Evolutionary conservation across 2,113 vertebrate genomes (phyloP).

Genomic region (Salvelinus fontinalis): DNA sequence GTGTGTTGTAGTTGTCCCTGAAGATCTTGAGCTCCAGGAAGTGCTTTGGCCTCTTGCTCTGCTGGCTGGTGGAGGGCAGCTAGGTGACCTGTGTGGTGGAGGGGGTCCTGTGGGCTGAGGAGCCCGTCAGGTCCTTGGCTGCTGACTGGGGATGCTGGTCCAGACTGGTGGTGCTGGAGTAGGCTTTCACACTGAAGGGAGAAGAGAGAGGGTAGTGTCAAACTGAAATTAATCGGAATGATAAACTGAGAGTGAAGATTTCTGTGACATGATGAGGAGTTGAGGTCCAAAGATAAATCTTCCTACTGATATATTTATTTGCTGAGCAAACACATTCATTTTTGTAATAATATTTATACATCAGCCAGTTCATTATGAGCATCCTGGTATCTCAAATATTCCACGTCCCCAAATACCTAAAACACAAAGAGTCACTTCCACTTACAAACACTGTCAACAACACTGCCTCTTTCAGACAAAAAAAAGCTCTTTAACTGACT

Average conservation of each 20-base stretch:
- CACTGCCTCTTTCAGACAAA: no score
- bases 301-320: no score
- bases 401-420: constrained; percentile 85
- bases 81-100: constrained; percentile 97
- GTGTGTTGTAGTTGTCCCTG: constrained; percentile 96
- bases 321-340: no score
- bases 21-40: constrained; percentile 97
- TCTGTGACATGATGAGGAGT: no score
- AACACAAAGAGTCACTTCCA: constrained; percentile 25
- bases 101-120: constrained; percentile 67
- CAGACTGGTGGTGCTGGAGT: constrained; percentile 75
- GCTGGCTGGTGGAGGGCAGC: constrained; percentile 90
- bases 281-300: no score
- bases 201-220: not conserved
- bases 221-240: not conserved
- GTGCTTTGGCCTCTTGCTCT: constrained; percentile 96
- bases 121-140: constrained; percentile 90
- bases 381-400: constrained; percentile 88
- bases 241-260: not conserved
- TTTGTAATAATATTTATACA: constrained; percentile 76
- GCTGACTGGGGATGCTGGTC: constrained; percentile 91
- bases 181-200: constrained; percentile 67
- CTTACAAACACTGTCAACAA: not conserved
- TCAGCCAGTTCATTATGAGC: constrained; percentile 84
- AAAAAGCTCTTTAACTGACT: not conserved